Conservation (phyloP, 92 coral and sea anemone genomes). For the Paragorgia papillata region DNA sequence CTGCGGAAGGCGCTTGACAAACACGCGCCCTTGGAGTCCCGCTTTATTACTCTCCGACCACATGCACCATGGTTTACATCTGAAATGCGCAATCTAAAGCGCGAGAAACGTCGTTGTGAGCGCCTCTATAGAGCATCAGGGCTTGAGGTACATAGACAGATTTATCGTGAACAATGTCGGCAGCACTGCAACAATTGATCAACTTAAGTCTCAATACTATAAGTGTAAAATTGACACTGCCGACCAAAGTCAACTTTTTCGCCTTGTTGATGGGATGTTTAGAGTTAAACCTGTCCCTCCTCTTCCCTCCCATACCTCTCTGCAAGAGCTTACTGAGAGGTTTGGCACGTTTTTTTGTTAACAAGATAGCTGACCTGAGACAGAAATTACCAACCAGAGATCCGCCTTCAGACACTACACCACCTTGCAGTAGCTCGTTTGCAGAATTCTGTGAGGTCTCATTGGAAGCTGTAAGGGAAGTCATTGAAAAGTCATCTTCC, state of each 20-base stretch:
- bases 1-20: constrained; percentile 42
- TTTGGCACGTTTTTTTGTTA: constrained; percentile 43
- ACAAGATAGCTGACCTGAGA: constrained; percentile 40
- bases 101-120: constrained; percentile 53
- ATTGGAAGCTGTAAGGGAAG: not conserved
- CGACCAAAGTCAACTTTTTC: constrained; percentile 45
- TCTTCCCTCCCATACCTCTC: constrained; percentile 38
- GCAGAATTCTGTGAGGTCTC: constrained; percentile 27
- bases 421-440: constrained; percentile 42
- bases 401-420: constrained; percentile 8
- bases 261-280: constrained; percentile 43
- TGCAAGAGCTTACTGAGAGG: constrained; percentile 34
- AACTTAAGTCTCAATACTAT: constrained; percentile 44
- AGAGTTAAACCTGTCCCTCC: constrained; percentile 46
- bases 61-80: constrained; percentile 49
- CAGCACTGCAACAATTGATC: constrained; percentile 14
- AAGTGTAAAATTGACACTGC: constrained; percentile 21
- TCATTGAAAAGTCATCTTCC: constrained; percentile 23
- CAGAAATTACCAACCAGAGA: constrained; percentile 23
- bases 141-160: constrained; percentile 55
- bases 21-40: constrained; percentile 49
- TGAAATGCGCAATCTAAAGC: constrained; percentile 37
- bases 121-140: constrained; percentile 44
- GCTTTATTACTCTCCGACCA: constrained; percentile 49
- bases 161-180: constrained; percentile 35